Evolutionary conservation across 35 echinoderm and acorn worm genomes (phyloP), one percentile per base, ranked within the genome.

Genomic region (Apostichopus californicus): DNA sequence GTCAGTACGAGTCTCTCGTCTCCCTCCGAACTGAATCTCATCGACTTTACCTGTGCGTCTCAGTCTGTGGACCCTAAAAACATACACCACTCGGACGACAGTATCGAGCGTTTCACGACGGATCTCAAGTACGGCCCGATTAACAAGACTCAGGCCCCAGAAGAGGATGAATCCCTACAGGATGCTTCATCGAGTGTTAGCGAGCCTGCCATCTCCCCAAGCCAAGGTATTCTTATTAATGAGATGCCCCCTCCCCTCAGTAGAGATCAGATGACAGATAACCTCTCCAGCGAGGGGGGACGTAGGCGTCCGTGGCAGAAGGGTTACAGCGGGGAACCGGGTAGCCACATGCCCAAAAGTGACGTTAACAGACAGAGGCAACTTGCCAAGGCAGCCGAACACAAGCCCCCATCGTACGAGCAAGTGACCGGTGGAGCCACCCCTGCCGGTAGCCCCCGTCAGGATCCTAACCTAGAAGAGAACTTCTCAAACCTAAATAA

Each of bases 61-160:
- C 93, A 93, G 46, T 65, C 88, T 17, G 96, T 98, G 5, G 97
- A 98, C 79, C 97, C 97, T 9, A 98, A 98, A 78, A 98, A 98
- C 88, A 77, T 98, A 5, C 97, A 98, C 90, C 87, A 98, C 65
- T 98, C 97, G 5, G 97, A 98, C 84, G 97, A 98, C 55, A 96
- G 93, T 83, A 98, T 98, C 52, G 94, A 98, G 84, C 83, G 97
- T 46, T 96, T 79, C 63, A 98, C 96, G 10, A 95, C 96, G 1
- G 96, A 98, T 78, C 92, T 98, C 3, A 98, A 98, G 79, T 98
- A 95, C 89, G 92, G 94, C 89, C 70, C 83, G 54, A 61, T 93
- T 28, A 89, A 73, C 63, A 91, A 79, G 54, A 78, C 95, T 24
- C 55, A 13, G 25, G 9, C 60, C 11, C 56, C 92, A 53, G 26